Evolutionary conservation across 2,888 invertebrate genomes (phyloP), one percentile per base, ranked within the genome.

Genomic region (Chesias legatella): DNA sequence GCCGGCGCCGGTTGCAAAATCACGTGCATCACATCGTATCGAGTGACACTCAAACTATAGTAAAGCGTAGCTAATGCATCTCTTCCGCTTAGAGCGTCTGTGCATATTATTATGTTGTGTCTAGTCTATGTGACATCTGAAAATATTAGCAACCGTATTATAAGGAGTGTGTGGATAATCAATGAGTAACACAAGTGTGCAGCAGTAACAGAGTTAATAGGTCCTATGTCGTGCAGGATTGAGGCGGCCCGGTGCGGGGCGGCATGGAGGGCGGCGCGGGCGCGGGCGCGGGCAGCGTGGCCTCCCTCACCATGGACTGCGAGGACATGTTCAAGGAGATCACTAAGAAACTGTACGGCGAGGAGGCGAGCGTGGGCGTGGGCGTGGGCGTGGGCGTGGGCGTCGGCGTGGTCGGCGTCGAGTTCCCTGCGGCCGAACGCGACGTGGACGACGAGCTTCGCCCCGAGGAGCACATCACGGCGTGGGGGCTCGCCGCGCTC

Each of bases 241-340:
- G 13, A 17, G 13, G 28, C 10, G 32, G n/a, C n/a, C n/a, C 21
- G 25, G 32, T 8, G 9, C 28, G 17, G 33, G 36, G 29, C 29
- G 25, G 77, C 83, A 90, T 90, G 90, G 90, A 91, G 70, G 70
- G 68, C 50, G 76, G 79, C 77, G 89, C 81, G 46, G 75, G 79
- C 77, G 89, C 81, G 46, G 75, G 79, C 48, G 79, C 70, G 50
- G 72, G 68, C 61, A 68, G 76, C 68, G 83, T 79, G 47, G 79
- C 90, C 37, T 79, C 91, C 57, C 89, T 90, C 65, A 89, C 91
- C 67, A 89, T 92, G 82, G 92, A 92, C 79, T 91, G 94, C 88
- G 94, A 95, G 84, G 94, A 94, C 73, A 94, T 94, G 93, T 94
- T 94, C 79, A 96, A 96, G 81, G 96, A 96, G 90, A 96, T 96